phyloP scores from a whole-genome alignment of 92 coral and sea anemone genomes.

The Siderastrea siderea region DNA sequence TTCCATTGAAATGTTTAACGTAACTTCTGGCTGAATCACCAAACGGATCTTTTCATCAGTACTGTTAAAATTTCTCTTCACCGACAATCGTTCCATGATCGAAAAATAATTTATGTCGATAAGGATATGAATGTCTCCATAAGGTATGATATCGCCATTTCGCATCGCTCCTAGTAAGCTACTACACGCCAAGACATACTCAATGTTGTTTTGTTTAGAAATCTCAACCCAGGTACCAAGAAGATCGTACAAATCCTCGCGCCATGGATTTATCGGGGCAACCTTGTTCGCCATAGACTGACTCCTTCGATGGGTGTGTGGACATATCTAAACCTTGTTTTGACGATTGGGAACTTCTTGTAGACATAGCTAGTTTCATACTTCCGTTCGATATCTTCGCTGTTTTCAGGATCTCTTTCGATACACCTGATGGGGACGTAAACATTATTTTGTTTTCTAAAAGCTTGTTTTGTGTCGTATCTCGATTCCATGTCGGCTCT shows the following conservation, averaged over 20 bases:
- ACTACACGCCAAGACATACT: constrained; percentile 83
- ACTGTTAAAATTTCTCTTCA: constrained; percentile 57
- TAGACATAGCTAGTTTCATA: too few relatives aligned
- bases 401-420: too few relatives aligned
- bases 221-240: constrained; percentile 73
- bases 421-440: too few relatives aligned
- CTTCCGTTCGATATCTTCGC: too few relatives aligned
- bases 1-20: constrained; percentile 47
- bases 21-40: constrained; percentile 87
- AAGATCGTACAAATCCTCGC: constrained; percentile 59
- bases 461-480: too few relatives aligned
- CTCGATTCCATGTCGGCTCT: too few relatives aligned
- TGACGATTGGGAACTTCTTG: too few relatives aligned
- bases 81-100: constrained; percentile 58
- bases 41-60: constrained; percentile 78
- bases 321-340: too few relatives aligned
- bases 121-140: constrained; percentile 86
- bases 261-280: constrained; percentile 72
- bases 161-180: constrained; percentile 85
- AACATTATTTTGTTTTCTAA: too few relatives aligned
- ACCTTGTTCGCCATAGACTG: constrained; percentile 64
- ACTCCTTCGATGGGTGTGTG: background rate
- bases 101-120: constrained; percentile 70
- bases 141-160: constrained; percentile 85
- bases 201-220: constrained; percentile 73